Percentiles rank a stretch among this genome's conserved stretches.
phyloP scores from a whole-genome alignment of 2,797 vertebrate genomes.

The Pygocentrus nattereri region DNA sequence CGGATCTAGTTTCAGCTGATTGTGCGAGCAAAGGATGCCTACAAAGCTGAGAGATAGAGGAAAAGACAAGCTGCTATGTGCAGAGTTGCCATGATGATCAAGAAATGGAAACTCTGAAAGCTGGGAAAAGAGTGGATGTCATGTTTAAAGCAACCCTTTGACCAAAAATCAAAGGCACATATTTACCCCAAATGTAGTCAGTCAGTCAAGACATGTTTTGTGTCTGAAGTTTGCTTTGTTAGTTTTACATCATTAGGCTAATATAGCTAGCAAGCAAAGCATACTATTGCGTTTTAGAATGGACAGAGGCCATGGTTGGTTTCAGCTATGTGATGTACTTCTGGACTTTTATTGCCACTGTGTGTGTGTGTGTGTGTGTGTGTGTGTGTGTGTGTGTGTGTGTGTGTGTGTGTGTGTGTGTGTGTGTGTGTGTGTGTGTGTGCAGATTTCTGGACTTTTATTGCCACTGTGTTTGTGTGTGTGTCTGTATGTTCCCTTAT shows the following conservation, averaged over 20 bases:
- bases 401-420: slow-evolving; percentile 58
- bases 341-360: too few relatives aligned
- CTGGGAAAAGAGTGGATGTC: neutral
- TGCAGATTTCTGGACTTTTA: slow-evolving; percentile 16
- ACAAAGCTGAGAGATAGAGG: neutral
- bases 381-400: slow-evolving; percentile 54
- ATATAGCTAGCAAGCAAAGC: too few relatives aligned
- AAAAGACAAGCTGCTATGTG: neutral
- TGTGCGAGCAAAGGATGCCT: slow-evolving; percentile 67
- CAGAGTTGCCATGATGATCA: slow-evolving; percentile 10
- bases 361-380: slow-evolving; percentile 44
- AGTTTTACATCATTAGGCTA: too few relatives aligned
- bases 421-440: slow-evolving; percentile 57
- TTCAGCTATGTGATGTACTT: too few relatives aligned
- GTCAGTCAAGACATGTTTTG: too few relatives aligned
- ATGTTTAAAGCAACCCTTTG: too few relatives aligned
- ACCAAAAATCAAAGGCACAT: neutral
- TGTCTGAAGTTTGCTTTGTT: too few relatives aligned
- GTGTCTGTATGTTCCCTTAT: slow-evolving; percentile 39
- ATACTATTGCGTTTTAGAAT: too few relatives aligned
- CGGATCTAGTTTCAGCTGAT: slow-evolving; percentile 84
- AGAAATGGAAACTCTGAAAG: too few relatives aligned
- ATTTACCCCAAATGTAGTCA: neutral
- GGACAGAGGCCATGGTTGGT: too few relatives aligned
- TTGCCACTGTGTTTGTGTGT: slow-evolving; percentile 40